Conservation (phyloP, 2,797 vertebrate species). For the Peromyscus attwateri region DNA sequence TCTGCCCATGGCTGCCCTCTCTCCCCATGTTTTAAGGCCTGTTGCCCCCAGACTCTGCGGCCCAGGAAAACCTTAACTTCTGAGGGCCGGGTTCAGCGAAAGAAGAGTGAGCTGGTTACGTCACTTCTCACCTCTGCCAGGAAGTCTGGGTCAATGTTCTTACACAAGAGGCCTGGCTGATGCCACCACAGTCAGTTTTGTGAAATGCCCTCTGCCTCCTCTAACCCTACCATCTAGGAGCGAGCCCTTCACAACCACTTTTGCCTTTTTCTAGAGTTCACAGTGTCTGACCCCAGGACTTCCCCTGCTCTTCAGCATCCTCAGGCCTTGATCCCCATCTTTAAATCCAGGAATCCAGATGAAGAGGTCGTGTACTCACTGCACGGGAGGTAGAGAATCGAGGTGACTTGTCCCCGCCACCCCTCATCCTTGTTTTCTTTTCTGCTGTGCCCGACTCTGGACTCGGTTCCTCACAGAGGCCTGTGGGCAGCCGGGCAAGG, state of each 20-base stretch:
- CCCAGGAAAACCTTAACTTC: background rate
- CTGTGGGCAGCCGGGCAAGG: conserved; percentile 17
- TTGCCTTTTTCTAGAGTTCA: background rate
- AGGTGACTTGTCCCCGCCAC: conserved; percentile 66
- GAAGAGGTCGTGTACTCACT: background rate
- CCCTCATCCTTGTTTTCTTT: conserved; percentile 5
- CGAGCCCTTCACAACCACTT: background rate
- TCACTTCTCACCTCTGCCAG: background rate
- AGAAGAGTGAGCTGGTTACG: background rate
- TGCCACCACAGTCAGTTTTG: background rate
- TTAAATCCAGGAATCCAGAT: conserved; percentile 19
- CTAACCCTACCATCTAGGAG: background rate
- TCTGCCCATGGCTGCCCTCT: background rate
- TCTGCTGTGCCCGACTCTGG: conserved; percentile 54
- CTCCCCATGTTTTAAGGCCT: background rate
- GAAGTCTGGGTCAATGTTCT: background rate
- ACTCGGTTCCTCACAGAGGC: conserved; percentile 24
- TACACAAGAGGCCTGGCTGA: background rate
- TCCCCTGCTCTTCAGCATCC: background rate
- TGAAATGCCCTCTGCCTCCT: background rate
- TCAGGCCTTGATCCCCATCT: conserved; percentile 8
- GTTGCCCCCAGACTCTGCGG: background rate
- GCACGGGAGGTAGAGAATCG: conserved; percentile 77
- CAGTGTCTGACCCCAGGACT: background rate
- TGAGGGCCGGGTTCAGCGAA: background rate